A percentile compares a stretch with the other conserved stretches of the same genome.
Evolutionary conservation across 1,140 invertebrate genomes (phyloP).

Genomic region (Phymastichus coffea): DNA sequence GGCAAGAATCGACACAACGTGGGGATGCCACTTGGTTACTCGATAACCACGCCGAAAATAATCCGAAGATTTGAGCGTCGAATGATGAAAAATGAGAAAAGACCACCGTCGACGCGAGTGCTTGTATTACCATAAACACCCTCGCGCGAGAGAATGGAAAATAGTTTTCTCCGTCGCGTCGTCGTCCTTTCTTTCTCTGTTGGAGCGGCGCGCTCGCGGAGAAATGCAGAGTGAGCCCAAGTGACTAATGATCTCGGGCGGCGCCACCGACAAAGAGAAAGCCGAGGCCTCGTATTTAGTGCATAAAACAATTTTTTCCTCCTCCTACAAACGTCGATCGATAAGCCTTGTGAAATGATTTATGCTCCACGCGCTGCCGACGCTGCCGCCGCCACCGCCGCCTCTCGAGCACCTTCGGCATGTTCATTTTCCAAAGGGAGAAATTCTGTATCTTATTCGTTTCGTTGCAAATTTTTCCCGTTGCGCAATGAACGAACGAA

Average conservation of each 20-base stretch:
- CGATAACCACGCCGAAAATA: too few relatives aligned
- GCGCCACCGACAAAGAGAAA: constrained; percentile 34
- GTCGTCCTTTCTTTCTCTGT: constrained; percentile 18
- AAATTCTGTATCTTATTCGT: too few relatives aligned
- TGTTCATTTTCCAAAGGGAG: too few relatives aligned
- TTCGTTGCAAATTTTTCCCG: too few relatives aligned
- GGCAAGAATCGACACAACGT: too few relatives aligned
- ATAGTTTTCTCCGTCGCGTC: constrained; percentile 35
- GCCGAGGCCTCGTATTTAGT: constrained; percentile 28
- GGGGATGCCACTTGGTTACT: too few relatives aligned
- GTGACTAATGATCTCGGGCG: constrained; percentile 45
- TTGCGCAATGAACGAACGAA: too few relatives aligned
- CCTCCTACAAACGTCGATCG: not conserved
- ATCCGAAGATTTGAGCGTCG: too few relatives aligned
- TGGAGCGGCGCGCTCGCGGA: constrained; percentile 21
- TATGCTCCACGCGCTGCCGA: too few relatives aligned
- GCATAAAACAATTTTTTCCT: constrained; percentile 21
- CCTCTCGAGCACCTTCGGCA: too few relatives aligned
- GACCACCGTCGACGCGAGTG: constrained; percentile 33
- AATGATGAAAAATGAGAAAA: too few relatives aligned
- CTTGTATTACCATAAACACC: constrained; percentile 45
- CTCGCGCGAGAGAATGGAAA: constrained; percentile 32
- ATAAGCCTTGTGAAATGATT: constrained; percentile 4
- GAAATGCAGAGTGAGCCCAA: constrained; percentile 35
- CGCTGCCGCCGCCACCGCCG: too few relatives aligned